Percentiles rank a stretch among this genome's conserved stretches.
These are phyloP conservation scores for Aleiodes sp. DNA, from an alignment of 1,140 invertebrate species.

Conservation along the genomic window DNA sequence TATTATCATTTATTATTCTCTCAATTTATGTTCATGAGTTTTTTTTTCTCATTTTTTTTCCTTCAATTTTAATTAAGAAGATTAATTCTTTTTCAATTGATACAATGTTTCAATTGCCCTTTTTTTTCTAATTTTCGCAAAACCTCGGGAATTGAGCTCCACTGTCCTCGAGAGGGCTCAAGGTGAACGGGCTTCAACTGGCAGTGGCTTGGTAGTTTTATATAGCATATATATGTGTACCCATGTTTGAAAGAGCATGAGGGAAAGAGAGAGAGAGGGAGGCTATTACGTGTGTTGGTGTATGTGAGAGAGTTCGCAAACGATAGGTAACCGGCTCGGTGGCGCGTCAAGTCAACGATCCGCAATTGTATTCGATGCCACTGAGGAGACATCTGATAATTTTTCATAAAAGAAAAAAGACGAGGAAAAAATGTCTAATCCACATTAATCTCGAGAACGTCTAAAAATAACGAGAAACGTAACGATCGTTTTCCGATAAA, in stretches of 20 bases:
- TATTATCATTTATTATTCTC: too few relatives aligned
- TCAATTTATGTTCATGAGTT: too few relatives aligned
- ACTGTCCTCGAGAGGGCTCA: conserved; percentile 58
- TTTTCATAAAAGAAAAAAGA: neutral
- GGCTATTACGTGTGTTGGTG: neutral
- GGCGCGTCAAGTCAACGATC: conserved; percentile 5
- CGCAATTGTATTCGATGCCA: neutral
- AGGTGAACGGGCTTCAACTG: conserved; percentile 64
- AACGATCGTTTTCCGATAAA: too few relatives aligned
- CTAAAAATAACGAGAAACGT: too few relatives aligned
- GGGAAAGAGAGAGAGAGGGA: too few relatives aligned
- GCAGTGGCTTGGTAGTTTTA: conserved; percentile 45
- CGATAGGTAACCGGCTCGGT: conserved; percentile 25
- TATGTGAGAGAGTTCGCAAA: neutral
- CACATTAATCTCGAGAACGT: too few relatives aligned
- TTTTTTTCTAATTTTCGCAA: neutral
- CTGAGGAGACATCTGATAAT: neutral
- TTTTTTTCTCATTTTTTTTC: too few relatives aligned
- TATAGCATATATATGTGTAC: conserved; percentile 28
- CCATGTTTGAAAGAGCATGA: conserved; percentile 48
- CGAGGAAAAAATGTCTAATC: too few relatives aligned
- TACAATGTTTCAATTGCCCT: neutral
- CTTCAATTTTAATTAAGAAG: too few relatives aligned
- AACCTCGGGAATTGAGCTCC: conserved; percentile 47
- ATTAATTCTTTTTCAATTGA: too few relatives aligned